Conservation (phyloP, 2,113 vertebrate species). For the Scomber colias region DNA sequence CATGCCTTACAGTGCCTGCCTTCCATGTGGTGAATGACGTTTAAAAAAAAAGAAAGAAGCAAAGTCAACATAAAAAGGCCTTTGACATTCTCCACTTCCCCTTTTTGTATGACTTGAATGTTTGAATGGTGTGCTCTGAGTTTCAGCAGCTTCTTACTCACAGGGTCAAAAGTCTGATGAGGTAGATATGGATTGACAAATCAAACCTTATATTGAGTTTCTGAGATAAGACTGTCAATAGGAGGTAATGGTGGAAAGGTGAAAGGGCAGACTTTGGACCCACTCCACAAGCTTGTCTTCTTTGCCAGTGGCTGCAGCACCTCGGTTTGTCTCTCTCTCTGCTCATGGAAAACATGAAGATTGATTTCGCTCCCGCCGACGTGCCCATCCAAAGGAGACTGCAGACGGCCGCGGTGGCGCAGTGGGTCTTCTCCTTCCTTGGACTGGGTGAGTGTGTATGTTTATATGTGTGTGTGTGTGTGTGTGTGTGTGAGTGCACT, state of each 20-base stretch:
- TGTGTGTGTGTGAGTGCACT: not conserved
- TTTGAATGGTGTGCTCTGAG: not conserved
- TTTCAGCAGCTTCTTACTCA: not conserved
- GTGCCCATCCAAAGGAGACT: slow-evolving; percentile 84
- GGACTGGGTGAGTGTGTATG: slow-evolving; percentile 84
- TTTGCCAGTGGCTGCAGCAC: slow-evolving; percentile 7
- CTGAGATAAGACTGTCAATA: slow-evolving; percentile 70
- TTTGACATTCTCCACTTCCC: not conserved
- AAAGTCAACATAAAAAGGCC: not conserved
- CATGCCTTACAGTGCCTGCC: not conserved
- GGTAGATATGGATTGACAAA: slow-evolving; percentile 54
- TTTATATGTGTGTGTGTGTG: not conserved
- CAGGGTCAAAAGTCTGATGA: slow-evolving; percentile 73
- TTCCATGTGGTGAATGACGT: not conserved
- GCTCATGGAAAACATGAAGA: slow-evolving; percentile 78
- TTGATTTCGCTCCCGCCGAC: slow-evolving; percentile 85
- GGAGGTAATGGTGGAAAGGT: slow-evolving; percentile 37
- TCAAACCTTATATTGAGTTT: slow-evolving; percentile 35
- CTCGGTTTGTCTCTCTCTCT: slow-evolving; percentile 15
- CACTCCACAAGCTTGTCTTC: slow-evolving; percentile 20
- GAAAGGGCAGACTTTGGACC: slow-evolving; percentile 82
- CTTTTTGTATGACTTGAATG: not conserved
- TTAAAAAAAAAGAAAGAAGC: not conserved
- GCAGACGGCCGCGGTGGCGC: slow-evolving; percentile 85
- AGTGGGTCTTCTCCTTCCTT: slow-evolving; percentile 89